Base-by-base conservation (phyloP, 2,113 vertebrate species). In the Myrmophylax atrothorax region DNA sequence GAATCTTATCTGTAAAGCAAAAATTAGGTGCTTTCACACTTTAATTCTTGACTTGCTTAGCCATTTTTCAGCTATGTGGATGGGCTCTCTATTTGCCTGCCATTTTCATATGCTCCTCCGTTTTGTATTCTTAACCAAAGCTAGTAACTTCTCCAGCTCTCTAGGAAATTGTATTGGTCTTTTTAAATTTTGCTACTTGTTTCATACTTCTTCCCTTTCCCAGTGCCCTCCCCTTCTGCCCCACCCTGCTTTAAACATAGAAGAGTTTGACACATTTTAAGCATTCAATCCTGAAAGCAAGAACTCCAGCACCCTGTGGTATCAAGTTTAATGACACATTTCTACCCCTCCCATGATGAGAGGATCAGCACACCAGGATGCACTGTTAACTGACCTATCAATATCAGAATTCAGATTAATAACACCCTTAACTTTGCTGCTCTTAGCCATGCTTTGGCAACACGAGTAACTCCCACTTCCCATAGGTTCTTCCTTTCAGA, bases 171-270 rank as follows among this genome's bases (percentile, higher is more conserved):
- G 9, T 22, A 69, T 4, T 24, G 38, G 22, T 26, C 14, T 47
- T 55, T 46, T 3, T 20, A 23, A 64, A 28, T 72, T 68, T 68
- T 78, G 24, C n/a, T 62, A 20, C 53, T 75, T 42, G 18, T 63
- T 78, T 35, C 55, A n/a, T 6, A 29, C n/a, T 62, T 33, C 74
- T 55, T 92, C 29, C 26, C 38, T 35, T 74, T 35, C 28, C 7
- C 15, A 28, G 12, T 24, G 11, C 35, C 18, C 7, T 7, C 12
- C 31, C 0, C 3, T 35, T 29, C 31, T 0, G 0, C 38, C 63
- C 38, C 47, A 89, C 40, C 23, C 46, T 35, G 42, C 49, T 77
- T 84, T 77, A 92, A 84, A 81, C 59, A 73, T 44, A 78, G 58
- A 64, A 37, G 74, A 83, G 31, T 42, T 60, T 82, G 67, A 81